A percentile compares a stretch with the other conserved stretches of the same genome.
Evolutionary conservation across 2,113 vertebrate species (phyloP).

Genomic region (Phrynocephalus versicolor): DNA sequence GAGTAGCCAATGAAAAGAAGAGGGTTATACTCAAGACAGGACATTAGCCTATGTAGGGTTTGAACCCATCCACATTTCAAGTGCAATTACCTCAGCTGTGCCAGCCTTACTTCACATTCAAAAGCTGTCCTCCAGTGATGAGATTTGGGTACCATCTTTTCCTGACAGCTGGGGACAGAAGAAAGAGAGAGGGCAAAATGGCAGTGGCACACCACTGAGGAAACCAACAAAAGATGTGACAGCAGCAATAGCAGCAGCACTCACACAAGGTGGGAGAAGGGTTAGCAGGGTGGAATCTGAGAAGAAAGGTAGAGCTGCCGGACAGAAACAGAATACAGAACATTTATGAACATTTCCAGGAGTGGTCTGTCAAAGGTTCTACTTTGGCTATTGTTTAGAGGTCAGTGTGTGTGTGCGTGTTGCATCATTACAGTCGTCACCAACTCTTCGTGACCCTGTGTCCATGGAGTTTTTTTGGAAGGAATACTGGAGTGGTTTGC

Average conservation of each 20-base stretch:
- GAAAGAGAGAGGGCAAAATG: conserved; percentile 3
- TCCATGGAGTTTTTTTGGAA: no score
- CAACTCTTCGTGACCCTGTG: no score
- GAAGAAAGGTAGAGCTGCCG: not conserved
- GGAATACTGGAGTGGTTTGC: no score
- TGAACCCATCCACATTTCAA: not conserved
- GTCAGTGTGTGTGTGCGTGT: no score
- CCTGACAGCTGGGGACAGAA: not conserved
- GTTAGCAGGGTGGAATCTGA: not conserved
- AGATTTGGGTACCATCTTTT: not conserved
- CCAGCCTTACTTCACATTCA: conserved; percentile 49
- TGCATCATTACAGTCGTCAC: no score
- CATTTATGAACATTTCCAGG: not conserved
- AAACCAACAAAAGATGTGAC: not conserved
- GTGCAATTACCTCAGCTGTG: conserved; percentile 38
- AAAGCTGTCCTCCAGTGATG: conserved; percentile 27
- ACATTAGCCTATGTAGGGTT: not conserved
- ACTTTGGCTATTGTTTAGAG: not conserved
- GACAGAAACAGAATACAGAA: not conserved
- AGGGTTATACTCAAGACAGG: not conserved
- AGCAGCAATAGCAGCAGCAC: not conserved
- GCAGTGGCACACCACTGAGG: not conserved
- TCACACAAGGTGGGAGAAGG: not conserved
- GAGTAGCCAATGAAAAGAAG: conserved; percentile 48
- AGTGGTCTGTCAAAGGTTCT: not conserved